Evolutionary conservation across 2,113 vertebrate species (phyloP).

Genomic region (Vulpes vulpes): DNA sequence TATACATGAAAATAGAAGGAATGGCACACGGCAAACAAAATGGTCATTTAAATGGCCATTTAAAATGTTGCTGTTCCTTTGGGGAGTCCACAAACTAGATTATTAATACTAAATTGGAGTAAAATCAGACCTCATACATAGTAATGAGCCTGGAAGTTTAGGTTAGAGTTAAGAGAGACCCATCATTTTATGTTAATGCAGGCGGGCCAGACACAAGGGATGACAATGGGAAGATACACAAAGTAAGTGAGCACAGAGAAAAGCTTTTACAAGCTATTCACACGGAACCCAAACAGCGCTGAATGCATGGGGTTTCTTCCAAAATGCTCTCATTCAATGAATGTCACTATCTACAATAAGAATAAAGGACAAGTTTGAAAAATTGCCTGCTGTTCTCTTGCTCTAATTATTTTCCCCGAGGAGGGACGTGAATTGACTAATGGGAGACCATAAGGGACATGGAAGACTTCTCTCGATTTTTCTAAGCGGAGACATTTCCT

Average conservation of each 20-base stretch:
- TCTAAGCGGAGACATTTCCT: not conserved
- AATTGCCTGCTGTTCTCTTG: not conserved
- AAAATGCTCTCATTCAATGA: conserved; percentile 55
- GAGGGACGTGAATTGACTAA: not conserved
- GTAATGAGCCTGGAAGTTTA: conserved; percentile 81
- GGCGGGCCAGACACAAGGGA: fast-evolving
- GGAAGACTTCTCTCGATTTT: not conserved
- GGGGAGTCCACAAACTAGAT: conserved; percentile 78
- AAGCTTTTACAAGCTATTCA: conserved; percentile 70
- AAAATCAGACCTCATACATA: conserved; percentile 80
- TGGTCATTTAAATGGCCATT: conserved; percentile 74
- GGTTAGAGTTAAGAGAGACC: conserved; percentile 35
- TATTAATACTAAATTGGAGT: conserved; percentile 79
- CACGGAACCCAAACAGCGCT: conserved; percentile 61
- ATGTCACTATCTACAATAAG: conserved; percentile 46
- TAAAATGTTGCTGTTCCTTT: conserved; percentile 72
- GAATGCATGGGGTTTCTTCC: conserved; percentile 63
- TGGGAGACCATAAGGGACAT: not conserved
- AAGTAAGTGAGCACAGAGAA: conserved; percentile 51
- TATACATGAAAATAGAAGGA: conserved; percentile 61
- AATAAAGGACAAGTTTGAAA: conserved; percentile 72
- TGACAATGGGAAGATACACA: conserved; percentile 38
- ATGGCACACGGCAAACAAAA: conserved; percentile 70
- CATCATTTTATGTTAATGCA: not conserved
- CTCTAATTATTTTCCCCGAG: conserved; percentile 57